Evolutionary conservation across 1,140 invertebrate genomes (phyloP).

Genomic region (Thrips palmi): DNA sequence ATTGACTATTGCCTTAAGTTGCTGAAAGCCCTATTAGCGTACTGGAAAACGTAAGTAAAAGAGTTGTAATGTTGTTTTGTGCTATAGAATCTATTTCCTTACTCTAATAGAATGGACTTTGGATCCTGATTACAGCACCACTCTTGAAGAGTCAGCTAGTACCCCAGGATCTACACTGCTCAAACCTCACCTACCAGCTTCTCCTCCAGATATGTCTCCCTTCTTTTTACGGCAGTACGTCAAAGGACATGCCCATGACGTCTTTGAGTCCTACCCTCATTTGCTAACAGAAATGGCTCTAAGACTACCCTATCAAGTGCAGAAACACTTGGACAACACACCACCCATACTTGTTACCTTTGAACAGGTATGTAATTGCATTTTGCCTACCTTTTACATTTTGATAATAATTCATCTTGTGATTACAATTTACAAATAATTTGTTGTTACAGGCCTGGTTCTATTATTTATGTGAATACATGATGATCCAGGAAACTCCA

Average conservation of each 20-base stretch:
- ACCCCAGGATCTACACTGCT: slow-evolving; percentile 39
- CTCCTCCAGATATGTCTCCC: slow-evolving; percentile 84
- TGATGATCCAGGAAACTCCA: slow-evolving; percentile 79
- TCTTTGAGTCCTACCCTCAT: slow-evolving; percentile 86
- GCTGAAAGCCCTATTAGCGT: slow-evolving; percentile 57
- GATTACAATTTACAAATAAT: slow-evolving; percentile 6
- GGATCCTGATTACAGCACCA: slow-evolving; percentile 21
- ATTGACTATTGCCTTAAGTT: slow-evolving; percentile 68
- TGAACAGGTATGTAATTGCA: slow-evolving; percentile 29
- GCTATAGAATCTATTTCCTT: neutral
- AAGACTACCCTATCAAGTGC: slow-evolving; percentile 83
- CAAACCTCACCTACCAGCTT: slow-evolving; percentile 58
- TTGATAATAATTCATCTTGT: slow-evolving; percentile 1
- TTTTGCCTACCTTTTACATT: slow-evolving; percentile 5
- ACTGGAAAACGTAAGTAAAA: slow-evolving; percentile 48
- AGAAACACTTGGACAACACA: slow-evolving; percentile 45
- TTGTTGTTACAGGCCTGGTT: slow-evolving; percentile 39
- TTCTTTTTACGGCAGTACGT: slow-evolving; percentile 89
- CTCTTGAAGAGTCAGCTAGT: slow-evolving; percentile 29
- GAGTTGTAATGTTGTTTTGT: slow-evolving; percentile 1
- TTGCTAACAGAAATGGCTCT: slow-evolving; percentile 89
- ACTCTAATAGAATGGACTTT: slow-evolving; percentile 9
- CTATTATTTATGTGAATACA: slow-evolving; percentile 80
- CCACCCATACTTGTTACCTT: slow-evolving; percentile 30
- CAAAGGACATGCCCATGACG: slow-evolving; percentile 74